Conservation (phyloP, 1,140 invertebrate species). For the Mycetomoellerius zeteki region DNA sequence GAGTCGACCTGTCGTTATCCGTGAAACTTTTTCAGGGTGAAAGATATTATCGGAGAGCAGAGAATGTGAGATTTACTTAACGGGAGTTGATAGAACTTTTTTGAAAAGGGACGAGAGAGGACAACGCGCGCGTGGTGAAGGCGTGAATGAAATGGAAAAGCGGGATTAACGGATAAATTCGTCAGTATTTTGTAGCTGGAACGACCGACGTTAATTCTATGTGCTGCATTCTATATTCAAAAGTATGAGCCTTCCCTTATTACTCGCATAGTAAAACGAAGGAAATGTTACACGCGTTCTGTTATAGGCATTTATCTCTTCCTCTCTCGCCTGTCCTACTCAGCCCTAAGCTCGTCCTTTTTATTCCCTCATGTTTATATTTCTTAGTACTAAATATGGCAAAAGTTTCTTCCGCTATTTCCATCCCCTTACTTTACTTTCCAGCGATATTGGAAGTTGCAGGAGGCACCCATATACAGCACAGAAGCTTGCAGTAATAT, state of each 20-base stretch:
- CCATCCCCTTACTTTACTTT: not conserved
- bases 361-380: not conserved
- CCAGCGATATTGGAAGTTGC: not conserved
- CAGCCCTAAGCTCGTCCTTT: conserved; percentile 8
- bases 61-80: conserved; percentile 72
- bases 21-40: conserved; percentile 80
- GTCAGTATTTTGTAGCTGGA: not conserved
- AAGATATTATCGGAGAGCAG: conserved; percentile 81
- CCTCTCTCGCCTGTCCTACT: not conserved
- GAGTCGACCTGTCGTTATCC: conserved; percentile 83
- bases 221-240: not conserved
- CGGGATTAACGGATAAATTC: conserved; percentile 8
- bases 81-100: conserved; percentile 44
- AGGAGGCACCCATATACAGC: not conserved
- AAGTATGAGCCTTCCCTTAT: not conserved
- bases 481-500: no score
- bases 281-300: not conserved
- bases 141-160: not conserved
- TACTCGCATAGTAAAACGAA: conserved; percentile 17
- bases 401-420: conserved; percentile 31
- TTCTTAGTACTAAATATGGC: not conserved
- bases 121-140: not conserved
- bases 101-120: conserved; percentile 46
- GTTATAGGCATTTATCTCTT: conserved; percentile 23
- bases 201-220: not conserved